Evolutionary conservation across 2,888 invertebrate species (phyloP).

Genomic region (Notocelia uddmanniana): DNA sequence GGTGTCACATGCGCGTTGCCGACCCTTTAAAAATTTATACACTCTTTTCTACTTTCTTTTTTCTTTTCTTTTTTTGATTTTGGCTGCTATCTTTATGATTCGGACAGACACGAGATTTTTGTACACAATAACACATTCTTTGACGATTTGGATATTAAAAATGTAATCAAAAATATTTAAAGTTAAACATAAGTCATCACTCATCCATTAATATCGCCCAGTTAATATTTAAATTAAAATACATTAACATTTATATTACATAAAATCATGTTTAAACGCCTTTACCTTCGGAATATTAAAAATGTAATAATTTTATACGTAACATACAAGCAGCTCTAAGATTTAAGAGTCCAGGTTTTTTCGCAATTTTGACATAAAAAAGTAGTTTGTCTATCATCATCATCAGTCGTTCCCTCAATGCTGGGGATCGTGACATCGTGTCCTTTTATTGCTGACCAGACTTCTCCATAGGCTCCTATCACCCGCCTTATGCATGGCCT

Average conservation of each 20-base stretch:
- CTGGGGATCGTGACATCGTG: too few relatives aligned
- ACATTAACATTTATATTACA: constrained; percentile 31
- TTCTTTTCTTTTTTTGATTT: too few relatives aligned
- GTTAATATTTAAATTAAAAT: constrained; percentile 45
- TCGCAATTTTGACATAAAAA: neutral
- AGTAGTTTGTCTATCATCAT: too few relatives aligned
- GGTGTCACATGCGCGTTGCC: too few relatives aligned
- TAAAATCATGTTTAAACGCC: constrained; percentile 35
- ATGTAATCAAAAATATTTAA: constrained; percentile 33
- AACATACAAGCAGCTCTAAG: neutral
- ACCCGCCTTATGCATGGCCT: too few relatives aligned
- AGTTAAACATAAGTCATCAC: constrained; percentile 36
- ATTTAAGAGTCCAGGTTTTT: neutral
- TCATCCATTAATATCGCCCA: constrained; percentile 41
- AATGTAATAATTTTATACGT: constrained; percentile 14
- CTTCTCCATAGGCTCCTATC: too few relatives aligned
- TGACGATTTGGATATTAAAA: neutral
- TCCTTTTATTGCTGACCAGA: too few relatives aligned
- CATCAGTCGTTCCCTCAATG: too few relatives aligned
- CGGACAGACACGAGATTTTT: neutral
- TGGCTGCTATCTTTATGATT: too few relatives aligned
- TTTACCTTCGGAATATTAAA: constrained; percentile 38
- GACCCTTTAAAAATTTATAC: too few relatives aligned
- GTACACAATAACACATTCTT: neutral
- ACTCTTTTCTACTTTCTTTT: too few relatives aligned